Percentiles rank a stretch among this genome's conserved stretches.
phyloP scores from a whole-genome alignment of 2,888 invertebrate species.

The Morinoia aosen region DNA sequence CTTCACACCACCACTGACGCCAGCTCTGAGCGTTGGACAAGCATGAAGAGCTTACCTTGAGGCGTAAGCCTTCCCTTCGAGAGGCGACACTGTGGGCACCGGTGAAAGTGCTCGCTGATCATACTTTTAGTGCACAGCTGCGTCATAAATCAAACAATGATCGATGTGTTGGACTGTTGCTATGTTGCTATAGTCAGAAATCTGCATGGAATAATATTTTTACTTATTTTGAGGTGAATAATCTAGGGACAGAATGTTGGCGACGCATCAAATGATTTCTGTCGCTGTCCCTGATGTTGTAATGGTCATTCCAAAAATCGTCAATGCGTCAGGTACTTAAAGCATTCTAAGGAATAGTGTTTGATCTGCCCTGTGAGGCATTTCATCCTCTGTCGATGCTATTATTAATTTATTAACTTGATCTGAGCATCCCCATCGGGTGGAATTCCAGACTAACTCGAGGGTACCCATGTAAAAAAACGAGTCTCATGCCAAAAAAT shows the following conservation, averaged over 20 bases:
- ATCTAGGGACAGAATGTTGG: not conserved
- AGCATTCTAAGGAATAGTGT: not conserved
- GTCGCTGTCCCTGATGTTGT: not conserved
- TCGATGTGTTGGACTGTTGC: not conserved
- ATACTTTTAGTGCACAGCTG: not conserved
- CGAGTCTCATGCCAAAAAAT: too few relatives aligned
- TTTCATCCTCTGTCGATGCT: too few relatives aligned
- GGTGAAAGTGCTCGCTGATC: slow-evolving; percentile 22
- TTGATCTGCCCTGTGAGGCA: too few relatives aligned
- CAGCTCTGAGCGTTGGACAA: too few relatives aligned
- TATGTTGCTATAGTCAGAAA: not conserved
- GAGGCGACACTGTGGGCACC: not conserved
- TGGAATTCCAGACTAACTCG: too few relatives aligned
- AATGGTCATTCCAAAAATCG: not conserved
- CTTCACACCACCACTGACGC: too few relatives aligned
- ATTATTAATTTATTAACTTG: too few relatives aligned
- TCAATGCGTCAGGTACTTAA: not conserved
- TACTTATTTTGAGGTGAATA: not conserved
- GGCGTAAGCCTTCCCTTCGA: not conserved
- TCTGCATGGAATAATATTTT: not conserved
- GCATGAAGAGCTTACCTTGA: not conserved
- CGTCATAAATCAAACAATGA: not conserved
- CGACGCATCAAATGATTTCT: not conserved
- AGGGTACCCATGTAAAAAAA: too few relatives aligned
- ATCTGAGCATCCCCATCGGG: too few relatives aligned